Evolutionary conservation across 1,140 invertebrate species (phyloP).

Genomic region (Metopolophium dirhodum): DNA sequence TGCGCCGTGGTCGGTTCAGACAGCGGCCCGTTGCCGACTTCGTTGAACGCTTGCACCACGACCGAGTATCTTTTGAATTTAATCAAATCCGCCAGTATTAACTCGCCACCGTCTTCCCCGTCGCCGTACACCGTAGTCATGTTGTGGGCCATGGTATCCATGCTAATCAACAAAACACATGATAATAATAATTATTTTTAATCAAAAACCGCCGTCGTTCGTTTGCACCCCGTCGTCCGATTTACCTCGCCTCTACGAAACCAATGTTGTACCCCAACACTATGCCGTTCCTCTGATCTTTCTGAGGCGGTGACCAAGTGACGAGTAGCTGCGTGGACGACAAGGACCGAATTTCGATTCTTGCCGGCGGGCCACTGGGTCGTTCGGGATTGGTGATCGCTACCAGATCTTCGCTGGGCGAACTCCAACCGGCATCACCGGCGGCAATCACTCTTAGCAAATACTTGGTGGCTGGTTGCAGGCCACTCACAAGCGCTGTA

Average conservation of each 20-base stretch:
- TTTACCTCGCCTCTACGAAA: slow-evolving; percentile 62
- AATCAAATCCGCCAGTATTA: slow-evolving; percentile 71
- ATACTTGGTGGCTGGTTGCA: slow-evolving; percentile 81
- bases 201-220: no score
- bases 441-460: slow-evolving; percentile 77
- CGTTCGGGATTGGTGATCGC: slow-evolving; percentile 79
- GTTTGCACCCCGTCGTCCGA: background rate
- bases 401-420: slow-evolving; percentile 72
- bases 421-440: slow-evolving; percentile 76
- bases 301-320: slow-evolving; percentile 76
- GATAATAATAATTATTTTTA: background rate
- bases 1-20: slow-evolving; percentile 76
- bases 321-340: slow-evolving; percentile 79
- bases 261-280: slow-evolving; percentile 76
- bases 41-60: slow-evolving; percentile 86
- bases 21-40: slow-evolving; percentile 80
- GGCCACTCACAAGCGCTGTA: slow-evolving; percentile 71
- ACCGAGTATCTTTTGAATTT: slow-evolving; percentile 82
- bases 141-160: slow-evolving; percentile 65
- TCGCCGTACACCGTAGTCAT: slow-evolving; percentile 75
- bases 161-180: background rate
- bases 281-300: slow-evolving; percentile 75
- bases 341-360: slow-evolving; percentile 73
- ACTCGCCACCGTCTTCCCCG: slow-evolving; percentile 71
- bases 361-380: slow-evolving; percentile 76